Conservation (phyloP, 2,797 vertebrate species). For the Corythornis leucogaster region DNA sequence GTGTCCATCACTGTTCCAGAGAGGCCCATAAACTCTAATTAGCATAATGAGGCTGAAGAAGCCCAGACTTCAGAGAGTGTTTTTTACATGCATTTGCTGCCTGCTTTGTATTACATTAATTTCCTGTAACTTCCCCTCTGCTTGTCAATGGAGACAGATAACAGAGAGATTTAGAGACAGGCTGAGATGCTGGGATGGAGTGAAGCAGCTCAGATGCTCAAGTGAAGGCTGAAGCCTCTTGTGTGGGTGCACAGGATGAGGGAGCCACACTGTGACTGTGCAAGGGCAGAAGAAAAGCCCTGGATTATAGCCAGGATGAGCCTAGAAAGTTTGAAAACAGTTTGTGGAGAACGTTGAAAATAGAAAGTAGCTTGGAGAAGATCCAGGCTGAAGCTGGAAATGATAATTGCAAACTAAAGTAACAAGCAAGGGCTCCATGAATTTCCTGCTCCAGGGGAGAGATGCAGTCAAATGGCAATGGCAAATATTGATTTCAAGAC, state of each 20-base stretch:
- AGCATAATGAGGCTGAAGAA: background rate
- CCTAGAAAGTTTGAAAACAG: background rate
- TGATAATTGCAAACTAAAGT: background rate
- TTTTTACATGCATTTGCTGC: background rate
- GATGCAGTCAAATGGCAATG: background rate
- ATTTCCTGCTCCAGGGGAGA: background rate
- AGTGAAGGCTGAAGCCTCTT: rapidly evolving
- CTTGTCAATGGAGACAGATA: background rate
- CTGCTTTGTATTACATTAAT: background rate
- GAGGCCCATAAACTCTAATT: background rate
- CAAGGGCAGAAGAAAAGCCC: background rate
- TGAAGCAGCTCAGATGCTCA: background rate
- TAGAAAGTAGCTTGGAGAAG: background rate
- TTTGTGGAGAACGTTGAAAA: background rate
- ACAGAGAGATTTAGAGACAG: background rate
- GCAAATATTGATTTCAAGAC: background rate
- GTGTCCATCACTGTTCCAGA: background rate
- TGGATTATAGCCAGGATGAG: background rate
- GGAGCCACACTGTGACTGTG: background rate
- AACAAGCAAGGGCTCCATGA: background rate
- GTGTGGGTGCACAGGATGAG: background rate
- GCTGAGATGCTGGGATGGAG: background rate
- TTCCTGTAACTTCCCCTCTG: background rate
- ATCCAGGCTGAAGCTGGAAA: background rate
- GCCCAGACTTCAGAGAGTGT: background rate